Conservation (phyloP, 2,113 vertebrate genomes). For the Lophochroa leadbeateri region DNA sequence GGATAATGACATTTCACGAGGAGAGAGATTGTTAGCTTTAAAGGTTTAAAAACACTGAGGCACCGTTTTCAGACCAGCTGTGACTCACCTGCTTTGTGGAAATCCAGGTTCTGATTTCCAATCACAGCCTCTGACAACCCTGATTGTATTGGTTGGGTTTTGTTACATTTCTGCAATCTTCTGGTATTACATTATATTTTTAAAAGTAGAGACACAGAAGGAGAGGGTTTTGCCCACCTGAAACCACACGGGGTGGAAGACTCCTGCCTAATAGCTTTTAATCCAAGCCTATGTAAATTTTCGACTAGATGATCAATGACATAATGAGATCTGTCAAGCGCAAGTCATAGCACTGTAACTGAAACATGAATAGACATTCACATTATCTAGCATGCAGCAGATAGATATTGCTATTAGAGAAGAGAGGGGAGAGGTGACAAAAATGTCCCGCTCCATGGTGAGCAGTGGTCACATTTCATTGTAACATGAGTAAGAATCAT, state of each 20-base stretch:
- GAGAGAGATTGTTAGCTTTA: neutral
- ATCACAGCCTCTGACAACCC: neutral
- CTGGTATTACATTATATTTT: neutral
- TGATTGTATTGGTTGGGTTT: neutral
- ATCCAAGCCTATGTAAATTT: constrained; percentile 58
- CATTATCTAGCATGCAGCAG: constrained; percentile 44
- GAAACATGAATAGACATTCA: constrained; percentile 60
- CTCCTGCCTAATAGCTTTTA: constrained; percentile 23
- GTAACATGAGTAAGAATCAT: constrained; percentile 20
- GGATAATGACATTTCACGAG: neutral
- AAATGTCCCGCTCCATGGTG: neutral
- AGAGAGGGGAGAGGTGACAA: constrained; percentile 61
- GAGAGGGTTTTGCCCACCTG: constrained; percentile 1
- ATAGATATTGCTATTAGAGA: constrained; percentile 56
- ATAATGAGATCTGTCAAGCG: constrained; percentile 72
- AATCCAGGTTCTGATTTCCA: neutral
- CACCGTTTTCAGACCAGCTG: neutral
- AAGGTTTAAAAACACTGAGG: neutral
- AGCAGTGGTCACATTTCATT: constrained; percentile 59
- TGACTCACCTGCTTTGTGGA: neutral
- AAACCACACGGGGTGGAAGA: neutral
- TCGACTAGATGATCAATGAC: constrained; percentile 25
- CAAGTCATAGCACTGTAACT: constrained; percentile 30
- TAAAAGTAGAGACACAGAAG: neutral
- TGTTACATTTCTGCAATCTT: neutral